Conservation (phyloP, 2,113 vertebrate species). For the Centropus unirufus region DNA sequence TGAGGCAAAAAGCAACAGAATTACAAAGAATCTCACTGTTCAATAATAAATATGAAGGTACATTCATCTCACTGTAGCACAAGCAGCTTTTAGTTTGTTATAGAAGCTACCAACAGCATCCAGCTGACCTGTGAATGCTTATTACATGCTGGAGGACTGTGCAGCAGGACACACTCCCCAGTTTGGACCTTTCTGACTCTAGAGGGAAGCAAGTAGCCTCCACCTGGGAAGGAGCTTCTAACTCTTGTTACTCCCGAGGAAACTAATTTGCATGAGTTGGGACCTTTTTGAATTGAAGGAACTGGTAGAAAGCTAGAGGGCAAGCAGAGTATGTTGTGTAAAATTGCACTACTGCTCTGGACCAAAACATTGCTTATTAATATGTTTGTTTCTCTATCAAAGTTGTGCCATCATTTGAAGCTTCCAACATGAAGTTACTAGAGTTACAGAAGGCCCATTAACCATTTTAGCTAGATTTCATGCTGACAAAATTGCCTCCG, state of each 20-base stretch:
- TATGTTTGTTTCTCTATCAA: neutral
- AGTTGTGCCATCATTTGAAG: neutral
- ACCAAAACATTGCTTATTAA: neutral
- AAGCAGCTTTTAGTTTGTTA: neutral
- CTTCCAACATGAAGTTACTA: neutral
- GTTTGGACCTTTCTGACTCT: neutral
- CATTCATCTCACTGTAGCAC: neutral
- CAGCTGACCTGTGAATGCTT: neutral
- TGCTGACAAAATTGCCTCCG: neutral
- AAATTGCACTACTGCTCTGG: neutral
- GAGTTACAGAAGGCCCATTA: neutral
- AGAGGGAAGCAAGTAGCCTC: neutral
- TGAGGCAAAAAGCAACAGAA: neutral
- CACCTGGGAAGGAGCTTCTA: neutral
- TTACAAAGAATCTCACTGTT: neutral
- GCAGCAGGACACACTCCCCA: too few species aligned
- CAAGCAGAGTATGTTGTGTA: neutral
- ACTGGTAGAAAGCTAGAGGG: neutral
- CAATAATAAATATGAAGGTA: neutral
- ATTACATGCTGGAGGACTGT: neutral
- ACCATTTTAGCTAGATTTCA: neutral
- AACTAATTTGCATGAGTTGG: neutral
- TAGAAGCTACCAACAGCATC: neutral
- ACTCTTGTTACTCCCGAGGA: neutral
- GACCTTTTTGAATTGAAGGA: neutral